Conservation (phyloP, 1,140 invertebrate genomes). For the Scaptodrosophila lebanonensis region DNA sequence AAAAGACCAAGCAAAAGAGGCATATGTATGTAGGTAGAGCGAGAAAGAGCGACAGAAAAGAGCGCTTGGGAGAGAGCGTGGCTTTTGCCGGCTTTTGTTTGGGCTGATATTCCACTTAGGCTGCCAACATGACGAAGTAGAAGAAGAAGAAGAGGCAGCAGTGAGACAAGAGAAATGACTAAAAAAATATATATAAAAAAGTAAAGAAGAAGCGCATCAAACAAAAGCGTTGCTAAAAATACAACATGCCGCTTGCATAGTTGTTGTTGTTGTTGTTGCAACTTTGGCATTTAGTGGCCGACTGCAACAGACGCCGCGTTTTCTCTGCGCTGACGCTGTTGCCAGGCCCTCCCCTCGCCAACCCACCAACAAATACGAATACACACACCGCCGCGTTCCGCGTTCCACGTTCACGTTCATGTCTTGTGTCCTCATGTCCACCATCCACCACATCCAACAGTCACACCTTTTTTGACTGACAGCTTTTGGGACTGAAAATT, state of each 20-base stretch:
- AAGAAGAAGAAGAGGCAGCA: neutral
- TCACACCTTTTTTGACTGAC: slow-evolving; percentile 29
- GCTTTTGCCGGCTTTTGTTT: slow-evolving; percentile 54
- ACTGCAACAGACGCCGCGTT: neutral
- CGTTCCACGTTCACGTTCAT: too few species aligned
- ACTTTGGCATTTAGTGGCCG: slow-evolving; percentile 19
- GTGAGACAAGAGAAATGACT: slow-evolving; percentile 16
- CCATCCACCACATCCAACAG: neutral
- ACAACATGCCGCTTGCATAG: slow-evolving; percentile 17
- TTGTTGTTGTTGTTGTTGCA: slow-evolving; percentile 12
- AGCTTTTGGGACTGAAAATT: slow-evolving; percentile 40
- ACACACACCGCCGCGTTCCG: too few species aligned
- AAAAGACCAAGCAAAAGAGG: slow-evolving; percentile 1
- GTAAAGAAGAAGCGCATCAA: slow-evolving; percentile 27
- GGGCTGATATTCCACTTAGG: too few species aligned
- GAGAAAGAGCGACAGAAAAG: slow-evolving; percentile 8
- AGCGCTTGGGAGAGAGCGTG: slow-evolving; percentile 12
- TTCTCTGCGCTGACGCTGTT: slow-evolving; percentile 25
- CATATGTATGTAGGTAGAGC: slow-evolving; percentile 17
- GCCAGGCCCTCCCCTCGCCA: too few species aligned
- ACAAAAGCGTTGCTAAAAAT: slow-evolving; percentile 46
- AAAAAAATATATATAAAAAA: slow-evolving; percentile 12
- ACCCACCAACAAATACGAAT: too few species aligned
- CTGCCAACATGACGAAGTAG: neutral
- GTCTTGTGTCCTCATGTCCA: neutral